A percentile compares a stretch with the other conserved stretches of the same genome.
Evolutionary conservation across 2,888 invertebrate genomes (phyloP).

Genomic region (Pherbina coryleti): DNA sequence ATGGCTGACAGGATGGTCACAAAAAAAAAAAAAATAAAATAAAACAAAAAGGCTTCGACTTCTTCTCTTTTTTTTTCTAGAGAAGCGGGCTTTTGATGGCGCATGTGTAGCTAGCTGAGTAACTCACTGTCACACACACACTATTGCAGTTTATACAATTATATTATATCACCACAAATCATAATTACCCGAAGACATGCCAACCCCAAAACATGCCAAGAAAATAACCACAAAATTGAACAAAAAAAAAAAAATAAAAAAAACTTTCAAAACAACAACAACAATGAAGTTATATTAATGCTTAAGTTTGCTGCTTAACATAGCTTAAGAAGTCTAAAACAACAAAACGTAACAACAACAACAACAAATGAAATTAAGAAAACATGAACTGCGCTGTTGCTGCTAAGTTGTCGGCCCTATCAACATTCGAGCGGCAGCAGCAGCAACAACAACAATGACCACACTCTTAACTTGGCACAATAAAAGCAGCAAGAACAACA

Average conservation of each 20-base stretch:
- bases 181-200: constrained; percentile 54
- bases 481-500: neutral
- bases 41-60: neutral
- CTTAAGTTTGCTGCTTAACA: neutral
- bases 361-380: constrained; percentile 37
- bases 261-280: constrained; percentile 30
- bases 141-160: constrained; percentile 12
- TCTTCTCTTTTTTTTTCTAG: neutral
- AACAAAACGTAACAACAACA: constrained; percentile 32
- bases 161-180: constrained; percentile 54
- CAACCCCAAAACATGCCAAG: constrained; percentile 40
- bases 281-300: constrained; percentile 29
- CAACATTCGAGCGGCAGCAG: constrained; percentile 16
- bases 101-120: constrained; percentile 26
- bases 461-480: neutral
- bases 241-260: constrained; percentile 23
- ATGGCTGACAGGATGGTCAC: constrained; percentile 30
- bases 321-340: constrained; percentile 7
- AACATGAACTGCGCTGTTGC: constrained; percentile 23
- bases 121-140: constrained; percentile 12
- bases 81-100: neutral
- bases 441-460: constrained; percentile 42
- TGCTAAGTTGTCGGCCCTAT: neutral
- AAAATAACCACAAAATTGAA: constrained; percentile 30
- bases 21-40: neutral